Conservation (phyloP, 2,113 vertebrate genomes). For the Rafetus swinhoei region DNA sequence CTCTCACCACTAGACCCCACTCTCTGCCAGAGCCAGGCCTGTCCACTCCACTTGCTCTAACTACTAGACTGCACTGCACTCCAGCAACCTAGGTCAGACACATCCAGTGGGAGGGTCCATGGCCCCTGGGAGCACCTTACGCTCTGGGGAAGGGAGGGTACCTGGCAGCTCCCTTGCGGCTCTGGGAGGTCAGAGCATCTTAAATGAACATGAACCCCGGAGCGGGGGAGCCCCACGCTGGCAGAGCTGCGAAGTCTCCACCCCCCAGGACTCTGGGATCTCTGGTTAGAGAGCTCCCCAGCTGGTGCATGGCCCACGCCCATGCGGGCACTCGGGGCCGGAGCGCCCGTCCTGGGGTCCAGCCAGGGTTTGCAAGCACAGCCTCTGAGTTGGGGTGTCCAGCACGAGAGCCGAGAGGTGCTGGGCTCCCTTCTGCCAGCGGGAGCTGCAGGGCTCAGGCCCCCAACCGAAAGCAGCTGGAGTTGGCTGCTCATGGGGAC, state of each 20-base stretch:
- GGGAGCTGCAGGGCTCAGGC: neutral
- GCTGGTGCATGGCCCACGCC: neutral
- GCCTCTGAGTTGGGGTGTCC: neutral
- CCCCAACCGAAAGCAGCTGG: neutral
- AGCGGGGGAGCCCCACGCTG: neutral
- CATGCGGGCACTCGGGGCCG: neutral
- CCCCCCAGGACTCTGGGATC: neutral
- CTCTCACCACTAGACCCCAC: neutral
- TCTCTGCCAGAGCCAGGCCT: neutral
- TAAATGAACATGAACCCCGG: neutral
- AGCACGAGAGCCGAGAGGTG: neutral
- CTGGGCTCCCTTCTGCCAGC: neutral
- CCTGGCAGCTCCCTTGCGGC: neutral
- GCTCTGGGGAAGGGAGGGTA: neutral
- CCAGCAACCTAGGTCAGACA: neutral
- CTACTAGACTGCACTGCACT: too few relatives aligned
- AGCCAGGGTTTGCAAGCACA: neutral
- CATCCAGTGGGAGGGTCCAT: neutral
- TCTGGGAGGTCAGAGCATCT: neutral
- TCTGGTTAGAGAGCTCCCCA: neutral
- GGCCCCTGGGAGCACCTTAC: neutral
- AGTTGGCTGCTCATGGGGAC: too few relatives aligned
- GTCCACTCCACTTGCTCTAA: too few relatives aligned
- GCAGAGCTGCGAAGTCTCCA: neutral
- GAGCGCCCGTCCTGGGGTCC: neutral